A percentile compares a stretch with the other conserved stretches of the same genome.
Conservation (phyloP, 2,797 vertebrate species). For the Coregonus sp. region DNA sequence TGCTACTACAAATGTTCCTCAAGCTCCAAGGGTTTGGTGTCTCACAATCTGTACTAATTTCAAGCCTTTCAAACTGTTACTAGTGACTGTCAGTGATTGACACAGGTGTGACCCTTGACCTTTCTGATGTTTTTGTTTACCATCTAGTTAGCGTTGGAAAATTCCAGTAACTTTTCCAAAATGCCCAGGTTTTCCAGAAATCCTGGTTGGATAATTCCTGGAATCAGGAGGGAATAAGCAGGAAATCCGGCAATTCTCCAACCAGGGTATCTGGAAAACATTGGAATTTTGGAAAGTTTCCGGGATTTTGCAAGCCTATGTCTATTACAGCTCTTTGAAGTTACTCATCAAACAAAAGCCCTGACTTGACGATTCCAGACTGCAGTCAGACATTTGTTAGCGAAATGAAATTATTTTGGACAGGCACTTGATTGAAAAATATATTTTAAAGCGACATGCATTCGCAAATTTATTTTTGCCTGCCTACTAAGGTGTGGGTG, state of each 20-base stretch:
- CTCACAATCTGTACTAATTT: too few species aligned
- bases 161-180: too few species aligned
- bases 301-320: too few species aligned
- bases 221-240: too few species aligned
- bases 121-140: neutral
- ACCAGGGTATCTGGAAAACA: too few species aligned
- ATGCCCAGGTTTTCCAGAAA: too few species aligned
- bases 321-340: slow-evolving; percentile 8
- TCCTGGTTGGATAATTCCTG: too few species aligned
- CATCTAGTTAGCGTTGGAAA: neutral
- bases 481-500: neutral
- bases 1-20: neutral
- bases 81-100: neutral
- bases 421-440: neutral
- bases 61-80: neutral
- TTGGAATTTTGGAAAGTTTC: too few species aligned
- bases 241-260: too few species aligned
- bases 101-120: neutral
- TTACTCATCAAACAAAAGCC: slow-evolving; percentile 9
- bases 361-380: neutral
- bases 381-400: slow-evolving; percentile 12
- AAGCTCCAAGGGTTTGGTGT: neutral
- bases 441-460: neutral
- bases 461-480: neutral
- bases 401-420: slow-evolving; percentile 1